Percentiles rank a stretch among this genome's conserved stretches.
phyloP scores from a whole-genome alignment of 2,888 invertebrate genomes.

The Scaptodrosophila latifasciaeformis region DNA sequence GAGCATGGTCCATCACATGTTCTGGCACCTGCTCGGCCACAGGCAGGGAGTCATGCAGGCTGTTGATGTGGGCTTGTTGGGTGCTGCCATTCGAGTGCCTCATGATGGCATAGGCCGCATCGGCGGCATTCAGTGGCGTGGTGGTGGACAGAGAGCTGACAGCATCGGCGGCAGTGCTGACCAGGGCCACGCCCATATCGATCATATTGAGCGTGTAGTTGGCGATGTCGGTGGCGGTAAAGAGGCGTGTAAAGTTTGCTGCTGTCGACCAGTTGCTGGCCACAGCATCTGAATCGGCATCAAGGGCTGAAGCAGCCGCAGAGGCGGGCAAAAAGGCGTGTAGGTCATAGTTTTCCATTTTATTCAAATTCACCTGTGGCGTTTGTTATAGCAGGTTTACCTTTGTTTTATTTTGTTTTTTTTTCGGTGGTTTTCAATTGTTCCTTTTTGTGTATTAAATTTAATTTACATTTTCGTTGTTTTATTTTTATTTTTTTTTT shows the following conservation, averaged over 20 bases:
- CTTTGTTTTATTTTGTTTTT: too few species aligned
- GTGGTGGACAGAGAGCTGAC: neutral
- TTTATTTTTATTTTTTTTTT: too few species aligned
- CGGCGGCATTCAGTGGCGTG: constrained; percentile 14
- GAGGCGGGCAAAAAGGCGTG: constrained; percentile 12
- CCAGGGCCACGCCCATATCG: constrained; percentile 39
- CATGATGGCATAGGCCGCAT: constrained; percentile 44
- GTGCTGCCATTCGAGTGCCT: constrained; percentile 36
- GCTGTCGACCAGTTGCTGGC: constrained; percentile 39
- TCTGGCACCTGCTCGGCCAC: constrained; percentile 50
- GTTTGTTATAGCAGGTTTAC: too few species aligned
- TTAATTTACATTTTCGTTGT: too few species aligned
- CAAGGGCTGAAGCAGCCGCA: neutral
- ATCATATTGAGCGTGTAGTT: constrained; percentile 54
- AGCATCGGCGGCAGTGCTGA: constrained; percentile 19
- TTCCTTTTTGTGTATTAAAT: too few species aligned
- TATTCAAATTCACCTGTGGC: too few species aligned
- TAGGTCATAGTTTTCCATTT: constrained; percentile 26
- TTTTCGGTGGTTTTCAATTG: too few species aligned
- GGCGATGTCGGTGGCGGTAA: constrained; percentile 41
- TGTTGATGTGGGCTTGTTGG: constrained; percentile 37
- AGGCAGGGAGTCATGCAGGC: constrained; percentile 35
- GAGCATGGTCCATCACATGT: constrained; percentile 79
- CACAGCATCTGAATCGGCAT: constrained; percentile 18
- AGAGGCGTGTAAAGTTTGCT: constrained; percentile 43